Evolutionary conservation across 1,140 invertebrate genomes (phyloP).

Genomic region (Conopomorpha cramerella): DNA sequence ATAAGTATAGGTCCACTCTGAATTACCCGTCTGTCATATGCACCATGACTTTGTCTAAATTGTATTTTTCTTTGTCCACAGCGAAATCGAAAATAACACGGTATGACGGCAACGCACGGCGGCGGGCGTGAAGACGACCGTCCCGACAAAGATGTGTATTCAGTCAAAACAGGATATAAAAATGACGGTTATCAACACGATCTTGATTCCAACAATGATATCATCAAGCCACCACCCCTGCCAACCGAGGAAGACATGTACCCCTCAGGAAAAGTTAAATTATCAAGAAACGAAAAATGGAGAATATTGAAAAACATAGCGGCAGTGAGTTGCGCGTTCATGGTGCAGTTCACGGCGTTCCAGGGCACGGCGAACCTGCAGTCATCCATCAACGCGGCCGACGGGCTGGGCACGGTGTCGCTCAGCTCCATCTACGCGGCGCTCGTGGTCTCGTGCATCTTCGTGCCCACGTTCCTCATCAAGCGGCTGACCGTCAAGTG

Average conservation of each 20-base stretch:
- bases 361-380: constrained; percentile 88
- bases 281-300: constrained; percentile 80
- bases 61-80: constrained; percentile 17
- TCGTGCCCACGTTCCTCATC: constrained; percentile 88
- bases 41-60: too few species aligned
- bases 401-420: constrained; percentile 82
- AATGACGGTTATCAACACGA: constrained; percentile 72
- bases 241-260: constrained; percentile 67
- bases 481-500: constrained; percentile 92
- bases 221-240: constrained; percentile 67
- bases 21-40: too few species aligned
- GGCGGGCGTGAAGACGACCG: constrained; percentile 51
- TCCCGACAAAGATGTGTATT: constrained; percentile 43
- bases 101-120: constrained; percentile 51
- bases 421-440: constrained; percentile 87
- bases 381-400: constrained; percentile 82
- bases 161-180: constrained; percentile 60
- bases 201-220: constrained; percentile 54
- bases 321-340: constrained; percentile 84
- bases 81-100: constrained; percentile 38
- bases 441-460: constrained; percentile 89
- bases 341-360: constrained; percentile 93
- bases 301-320: constrained; percentile 87
- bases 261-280: constrained; percentile 74
- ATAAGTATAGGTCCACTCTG: too few species aligned